Conservation (phyloP, 2,797 vertebrate species). For the Scleropages formosus region DNA sequence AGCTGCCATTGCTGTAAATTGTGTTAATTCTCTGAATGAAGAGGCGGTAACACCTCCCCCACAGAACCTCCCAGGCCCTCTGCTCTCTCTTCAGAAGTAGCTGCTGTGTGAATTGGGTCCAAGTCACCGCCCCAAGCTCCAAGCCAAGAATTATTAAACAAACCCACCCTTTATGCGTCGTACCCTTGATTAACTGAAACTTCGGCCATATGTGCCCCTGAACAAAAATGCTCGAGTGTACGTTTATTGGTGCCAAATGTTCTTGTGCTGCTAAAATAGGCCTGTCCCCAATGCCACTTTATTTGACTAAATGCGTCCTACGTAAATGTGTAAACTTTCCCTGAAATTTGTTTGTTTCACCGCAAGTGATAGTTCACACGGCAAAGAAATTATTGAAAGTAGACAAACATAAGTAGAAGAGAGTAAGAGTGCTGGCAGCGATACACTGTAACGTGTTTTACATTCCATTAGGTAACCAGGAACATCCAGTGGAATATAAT, state of each 20-base stretch:
- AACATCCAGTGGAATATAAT: too few relatives aligned
- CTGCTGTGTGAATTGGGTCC: conserved; percentile 50
- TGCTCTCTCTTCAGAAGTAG: conserved; percentile 40
- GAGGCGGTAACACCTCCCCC: conserved; percentile 25
- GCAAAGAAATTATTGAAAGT: conserved; percentile 56
- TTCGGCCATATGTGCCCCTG: conserved; percentile 51
- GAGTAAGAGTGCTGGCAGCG: too few relatives aligned
- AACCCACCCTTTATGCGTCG: conserved; percentile 63
- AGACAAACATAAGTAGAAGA: neutral
- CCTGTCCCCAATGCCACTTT: conserved; percentile 61
- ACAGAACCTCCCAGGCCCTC: conserved; percentile 14
- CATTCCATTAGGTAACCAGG: too few relatives aligned
- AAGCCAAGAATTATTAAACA: conserved; percentile 67
- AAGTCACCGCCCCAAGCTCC: conserved; percentile 50
- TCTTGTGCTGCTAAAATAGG: conserved; percentile 58
- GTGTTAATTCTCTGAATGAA: conserved; percentile 38
- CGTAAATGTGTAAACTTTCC: conserved; percentile 38
- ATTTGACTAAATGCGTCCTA: conserved; percentile 59
- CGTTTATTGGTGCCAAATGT: conserved; percentile 60
- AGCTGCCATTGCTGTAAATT: conserved; percentile 35
- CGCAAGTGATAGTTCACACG: conserved; percentile 52
- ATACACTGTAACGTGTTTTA: too few relatives aligned
- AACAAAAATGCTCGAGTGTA: conserved; percentile 59
- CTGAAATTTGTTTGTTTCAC: conserved; percentile 35
- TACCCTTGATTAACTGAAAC: conserved; percentile 60